phyloP scores from a whole-genome alignment of 2,797 vertebrate species.

The Myotis pilosus region DNA sequence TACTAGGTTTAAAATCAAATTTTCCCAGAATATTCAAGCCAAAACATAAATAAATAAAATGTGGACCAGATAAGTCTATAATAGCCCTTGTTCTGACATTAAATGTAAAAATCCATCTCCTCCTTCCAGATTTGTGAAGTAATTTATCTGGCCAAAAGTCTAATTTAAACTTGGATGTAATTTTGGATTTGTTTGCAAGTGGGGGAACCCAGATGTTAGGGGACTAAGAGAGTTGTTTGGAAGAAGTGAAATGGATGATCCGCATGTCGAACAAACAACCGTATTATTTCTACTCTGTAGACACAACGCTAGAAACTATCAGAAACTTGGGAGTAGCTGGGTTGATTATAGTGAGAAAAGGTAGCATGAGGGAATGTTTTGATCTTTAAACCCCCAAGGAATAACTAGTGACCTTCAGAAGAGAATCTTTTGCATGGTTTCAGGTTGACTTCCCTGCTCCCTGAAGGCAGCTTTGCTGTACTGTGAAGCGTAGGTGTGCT shows the following conservation, averaged over 20 bases:
- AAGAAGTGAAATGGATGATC: not conserved
- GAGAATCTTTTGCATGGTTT: not conserved
- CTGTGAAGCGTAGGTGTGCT: not conserved
- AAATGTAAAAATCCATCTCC: conserved; percentile 4
- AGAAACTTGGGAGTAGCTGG: not conserved
- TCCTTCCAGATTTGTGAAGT: not conserved
- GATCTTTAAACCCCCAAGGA: not conserved
- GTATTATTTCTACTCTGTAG: not conserved
- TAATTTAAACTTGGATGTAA: conserved; percentile 36
- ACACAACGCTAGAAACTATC: not conserved
- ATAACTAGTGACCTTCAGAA: not conserved
- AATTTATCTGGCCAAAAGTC: conserved; percentile 36
- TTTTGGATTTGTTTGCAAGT: conserved; percentile 44
- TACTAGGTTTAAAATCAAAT: conserved; percentile 19
- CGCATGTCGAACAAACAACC: not conserved
- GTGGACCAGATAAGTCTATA: not conserved
- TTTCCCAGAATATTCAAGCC: conserved; percentile 6
- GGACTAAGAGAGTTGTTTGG: not conserved
- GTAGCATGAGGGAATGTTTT: not conserved
- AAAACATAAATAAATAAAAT: not conserved
- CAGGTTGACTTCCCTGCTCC: not conserved
- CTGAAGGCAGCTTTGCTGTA: not conserved
- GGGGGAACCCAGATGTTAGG: conserved; percentile 49
- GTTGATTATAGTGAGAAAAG: not conserved
- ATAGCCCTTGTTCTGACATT: not conserved